Base-by-base conservation (phyloP, 2,797 vertebrate genomes). In the Trachops cirrhosus region DNA sequence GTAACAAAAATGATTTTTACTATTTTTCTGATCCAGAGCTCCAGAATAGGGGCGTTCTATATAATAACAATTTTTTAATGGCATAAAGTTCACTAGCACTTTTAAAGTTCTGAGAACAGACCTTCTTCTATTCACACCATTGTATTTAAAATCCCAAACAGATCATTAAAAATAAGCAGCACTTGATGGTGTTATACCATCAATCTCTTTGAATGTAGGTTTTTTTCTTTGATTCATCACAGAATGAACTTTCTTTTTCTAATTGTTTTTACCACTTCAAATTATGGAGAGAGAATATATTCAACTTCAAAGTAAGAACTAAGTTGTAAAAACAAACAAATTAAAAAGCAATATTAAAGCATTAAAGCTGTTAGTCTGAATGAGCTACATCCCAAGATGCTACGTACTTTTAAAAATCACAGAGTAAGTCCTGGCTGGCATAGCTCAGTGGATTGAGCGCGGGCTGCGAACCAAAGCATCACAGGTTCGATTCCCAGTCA, bases 241-340 rank as follows among this genome's bases (percentile, higher is more conserved):
- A 92, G 44, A 75, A 75, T 2, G 1, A 3, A 84, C 39, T 79
- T 48, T 48, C 46, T 92, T 93, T 89, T 87, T 52, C 41, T 78
- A 85, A 68, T 37, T 59, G 32, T 79, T 93, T 96, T 67, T 59
- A 64, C 32, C 64, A 67, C 91, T 93, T 96, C 68, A 91, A 68
- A 77, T 70, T 78, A 16, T 59, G 18, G 41, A 68, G 48, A n/a
- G 37, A 86, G 62, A 89, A 37, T 86, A 89, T 18, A 86, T 18
- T 64, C 32, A 83, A 71, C 15, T 92, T 93, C 46, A 85, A 90
- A 57, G 19, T 68, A 78, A 80, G 24, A 90, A 87, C 48, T 80
- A 85, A 93, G 6, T 39, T 67, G 22, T 62, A 71, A 91, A 83
- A 80, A 82, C 5, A 71, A 71, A 80, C 15, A 79, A 41, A 29